Base-by-base conservation (phyloP, 2,797 vertebrate species). In the Lophius americanus region DNA sequence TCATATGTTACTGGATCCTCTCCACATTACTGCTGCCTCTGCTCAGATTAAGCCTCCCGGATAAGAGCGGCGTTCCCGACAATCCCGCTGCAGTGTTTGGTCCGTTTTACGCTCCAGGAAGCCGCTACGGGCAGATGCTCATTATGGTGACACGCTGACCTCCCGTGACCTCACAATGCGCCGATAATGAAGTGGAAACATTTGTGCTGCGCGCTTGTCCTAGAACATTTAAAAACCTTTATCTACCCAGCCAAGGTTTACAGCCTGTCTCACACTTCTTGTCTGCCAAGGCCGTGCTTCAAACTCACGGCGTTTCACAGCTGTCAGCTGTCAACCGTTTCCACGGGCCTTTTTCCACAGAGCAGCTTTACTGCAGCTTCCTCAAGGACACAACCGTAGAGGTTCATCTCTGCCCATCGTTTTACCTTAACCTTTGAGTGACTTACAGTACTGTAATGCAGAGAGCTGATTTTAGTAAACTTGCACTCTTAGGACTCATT, bases 131-230 rank as follows among this genome's bases (percentile, higher is more conserved):
- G 82, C 79, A 73, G 72, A 76, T 43, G 62, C 78, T 84, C 83
- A 77, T 86, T 85, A 89, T 5, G 9, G 69, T 51, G 83, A 83
- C 81, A 83, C 11, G 42, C n/a, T 82, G 73, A 84, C 83, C 86
- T 85, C 74, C 60, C 38, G 47, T 73, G 68, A 75, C 60, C 82
- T 78, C 72, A 68, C 79, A 60, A 44, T 54, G 51, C 46, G 38
- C 58, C 14, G 64, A 77, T 84, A 83, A 87, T 75, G 64, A 83
- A 87, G 67, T 53, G 39, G 53, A 63, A 73, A 64, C 23, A 49
- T 55, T 81, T 68, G 62, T 75, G 53, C 41, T 60, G 51, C 48
- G 69, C 48, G 64, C 38, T 51, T 75, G 72, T 85, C 68, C 43
- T 41, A 8, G 51, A 56, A 33, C 23, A 50, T 81, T 69, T 75